These are phyloP conservation scores for Luperina nickerlii DNA, from an alignment of 2,888 invertebrate species.

Conservation along the genomic window DNA sequence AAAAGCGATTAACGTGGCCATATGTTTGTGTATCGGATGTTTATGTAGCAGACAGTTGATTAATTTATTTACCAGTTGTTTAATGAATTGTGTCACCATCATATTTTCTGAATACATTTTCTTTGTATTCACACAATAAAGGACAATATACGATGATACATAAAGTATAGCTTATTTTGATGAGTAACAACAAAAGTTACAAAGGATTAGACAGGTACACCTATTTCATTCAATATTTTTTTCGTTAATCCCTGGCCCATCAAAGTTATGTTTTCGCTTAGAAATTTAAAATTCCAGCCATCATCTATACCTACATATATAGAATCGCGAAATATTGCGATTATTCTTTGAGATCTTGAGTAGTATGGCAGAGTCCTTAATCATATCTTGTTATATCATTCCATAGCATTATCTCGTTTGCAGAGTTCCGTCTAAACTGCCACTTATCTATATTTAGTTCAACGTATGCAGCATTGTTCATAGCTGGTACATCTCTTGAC, in stretches of 20 bases:
- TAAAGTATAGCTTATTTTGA: neutral
- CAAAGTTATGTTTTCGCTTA: neutral
- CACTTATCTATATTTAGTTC: constrained; percentile 68
- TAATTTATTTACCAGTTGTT: constrained; percentile 31
- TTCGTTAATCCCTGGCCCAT: neutral
- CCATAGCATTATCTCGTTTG: constrained; percentile 59
- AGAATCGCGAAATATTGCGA: neutral
- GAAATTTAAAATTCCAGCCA: neutral
- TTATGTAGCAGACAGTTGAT: constrained; percentile 38
- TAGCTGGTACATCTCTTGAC: constrained; percentile 69
- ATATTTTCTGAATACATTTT: constrained; percentile 9
- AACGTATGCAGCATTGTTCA: constrained; percentile 69
- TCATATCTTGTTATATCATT: constrained; percentile 38
- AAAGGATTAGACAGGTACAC: neutral
- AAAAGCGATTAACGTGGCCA: constrained; percentile 70
- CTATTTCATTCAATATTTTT: too few species aligned
- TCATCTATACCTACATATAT: neutral
- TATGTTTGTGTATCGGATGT: constrained; percentile 61
- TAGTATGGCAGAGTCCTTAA: neutral
- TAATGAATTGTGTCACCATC: constrained; percentile 18
- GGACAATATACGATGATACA: neutral
- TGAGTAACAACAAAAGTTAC: neutral
- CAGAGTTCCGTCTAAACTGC: constrained; percentile 45
- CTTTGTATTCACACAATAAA: constrained; percentile 9
- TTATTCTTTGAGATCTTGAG: neutral